Evolutionary conservation across 2,113 vertebrate species (phyloP), one percentile per base, ranked within the genome.

Genomic region (Pangasianodon hypophthalmus): DNA sequence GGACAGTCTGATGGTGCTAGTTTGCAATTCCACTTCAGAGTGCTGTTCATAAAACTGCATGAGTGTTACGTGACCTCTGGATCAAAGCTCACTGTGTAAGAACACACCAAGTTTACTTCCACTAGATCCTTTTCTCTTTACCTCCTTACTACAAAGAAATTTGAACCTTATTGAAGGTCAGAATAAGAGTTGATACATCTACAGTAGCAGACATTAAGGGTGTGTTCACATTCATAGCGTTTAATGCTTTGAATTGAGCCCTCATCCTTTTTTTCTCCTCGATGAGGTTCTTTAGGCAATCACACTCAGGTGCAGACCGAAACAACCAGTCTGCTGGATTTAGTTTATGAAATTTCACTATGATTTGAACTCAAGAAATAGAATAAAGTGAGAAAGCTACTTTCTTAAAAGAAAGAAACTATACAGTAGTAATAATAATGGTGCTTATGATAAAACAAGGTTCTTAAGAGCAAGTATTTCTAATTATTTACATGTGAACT

Each of bases 21-120:
- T 62, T 58, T 48, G 86, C 50, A 24, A 44, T 52, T 81, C 10
- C 41, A n/a, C 58, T 67, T 44, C n/a, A 52, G 46, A 67, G n/a
- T 13, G 44, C 29, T 81, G 56, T 37, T 64, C 44, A 80, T 87
- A 50, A 87, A 87, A 64, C 18, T 24, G 46, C 4, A 37, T 13
- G 6, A 81, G 6, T 3, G 58, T 88, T 64, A 32, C 56, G 11
- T 88, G 87, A 81, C 58, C 46, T 46, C 87, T 24, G 75, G 54
- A 88, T 81, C 44, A 80, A 88, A 88, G 75, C 56, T 50, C 56
- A n/a, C 11, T 8, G 56, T 81, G 41, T 80, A 80, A 24, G 18
- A 88, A 81, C 54, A 88, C 8, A 19, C 26, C 21, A 26, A 87
- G 73, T n/a, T 50, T 88, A 50, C 44, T 81, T 58, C 29, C 41